Evolutionary conservation across 2,113 vertebrate species (phyloP).

Genomic region (Leucosticte australis): DNA sequence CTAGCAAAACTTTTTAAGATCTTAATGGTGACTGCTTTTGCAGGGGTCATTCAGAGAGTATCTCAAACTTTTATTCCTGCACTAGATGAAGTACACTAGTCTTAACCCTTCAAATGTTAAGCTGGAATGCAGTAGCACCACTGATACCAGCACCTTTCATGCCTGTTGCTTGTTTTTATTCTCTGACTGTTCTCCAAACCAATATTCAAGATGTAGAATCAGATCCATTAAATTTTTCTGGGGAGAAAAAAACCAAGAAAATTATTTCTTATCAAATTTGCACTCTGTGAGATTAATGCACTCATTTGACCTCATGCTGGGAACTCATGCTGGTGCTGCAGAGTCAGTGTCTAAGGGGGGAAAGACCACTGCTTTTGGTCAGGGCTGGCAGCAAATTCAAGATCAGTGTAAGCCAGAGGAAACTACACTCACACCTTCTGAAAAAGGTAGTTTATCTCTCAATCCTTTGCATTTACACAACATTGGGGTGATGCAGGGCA

Average conservation of each 20-base stretch:
- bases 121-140: background rate
- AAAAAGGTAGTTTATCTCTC: background rate
- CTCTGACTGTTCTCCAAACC: background rate
- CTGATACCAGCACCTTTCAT: background rate
- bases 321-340: background rate
- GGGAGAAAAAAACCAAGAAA: accelerated
- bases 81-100: background rate
- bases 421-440: background rate
- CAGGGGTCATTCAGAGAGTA: background rate
- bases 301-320: background rate
- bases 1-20: background rate
- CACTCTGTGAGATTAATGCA: background rate
- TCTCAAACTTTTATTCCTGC: background rate
- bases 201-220: background rate
- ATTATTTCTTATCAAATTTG: background rate
- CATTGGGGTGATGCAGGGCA: background rate
- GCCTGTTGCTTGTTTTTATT: background rate
- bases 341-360: background rate
- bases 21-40: background rate
- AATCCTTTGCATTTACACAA: background rate
- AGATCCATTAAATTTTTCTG: background rate
- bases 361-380: background rate
- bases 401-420: background rate
- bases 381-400: background rate
- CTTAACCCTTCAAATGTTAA: background rate